These are phyloP conservation scores for Poecilia gillii DNA, from an alignment of 2,797 vertebrate genomes.

Conservation along the genomic window DNA sequence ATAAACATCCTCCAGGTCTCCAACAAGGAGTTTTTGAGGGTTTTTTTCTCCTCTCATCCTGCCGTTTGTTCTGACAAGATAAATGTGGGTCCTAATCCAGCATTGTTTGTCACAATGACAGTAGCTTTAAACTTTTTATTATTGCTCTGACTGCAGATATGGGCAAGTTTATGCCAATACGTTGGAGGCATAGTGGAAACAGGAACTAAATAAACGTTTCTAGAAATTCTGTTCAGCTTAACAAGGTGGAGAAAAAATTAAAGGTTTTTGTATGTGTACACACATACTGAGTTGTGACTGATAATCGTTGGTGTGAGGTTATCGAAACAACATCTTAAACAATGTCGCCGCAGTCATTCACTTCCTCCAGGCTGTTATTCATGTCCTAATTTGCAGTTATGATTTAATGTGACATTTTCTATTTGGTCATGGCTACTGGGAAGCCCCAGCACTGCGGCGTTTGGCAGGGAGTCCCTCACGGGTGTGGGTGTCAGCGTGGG, in stretches of 20 bases:
- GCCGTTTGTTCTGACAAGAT: neutral
- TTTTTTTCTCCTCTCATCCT: neutral
- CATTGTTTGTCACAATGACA: neutral
- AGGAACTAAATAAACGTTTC: neutral
- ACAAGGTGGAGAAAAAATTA: neutral
- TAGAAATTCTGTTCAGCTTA: neutral
- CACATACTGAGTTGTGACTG: neutral
- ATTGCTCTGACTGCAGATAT: neutral
- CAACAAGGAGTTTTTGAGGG: neutral
- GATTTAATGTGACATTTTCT: constrained; percentile 2
- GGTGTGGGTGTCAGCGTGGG: neutral
- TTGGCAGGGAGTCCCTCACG: neutral
- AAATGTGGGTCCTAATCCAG: neutral
- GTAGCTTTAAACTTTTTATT: neutral
- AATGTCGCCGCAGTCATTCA: neutral
- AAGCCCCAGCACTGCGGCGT: neutral
- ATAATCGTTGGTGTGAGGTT: neutral
- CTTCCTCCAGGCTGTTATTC: constrained; percentile 8
- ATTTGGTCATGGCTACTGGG: neutral
- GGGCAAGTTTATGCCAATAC: neutral
- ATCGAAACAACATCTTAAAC: neutral
- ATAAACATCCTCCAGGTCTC: neutral
- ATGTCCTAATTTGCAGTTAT: constrained; percentile 2
- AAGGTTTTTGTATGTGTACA: neutral
- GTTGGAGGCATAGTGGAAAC: neutral